These are phyloP conservation scores for Myioborus miniatus DNA, from an alignment of 2,797 vertebrate genomes.

Conservation along the genomic window DNA sequence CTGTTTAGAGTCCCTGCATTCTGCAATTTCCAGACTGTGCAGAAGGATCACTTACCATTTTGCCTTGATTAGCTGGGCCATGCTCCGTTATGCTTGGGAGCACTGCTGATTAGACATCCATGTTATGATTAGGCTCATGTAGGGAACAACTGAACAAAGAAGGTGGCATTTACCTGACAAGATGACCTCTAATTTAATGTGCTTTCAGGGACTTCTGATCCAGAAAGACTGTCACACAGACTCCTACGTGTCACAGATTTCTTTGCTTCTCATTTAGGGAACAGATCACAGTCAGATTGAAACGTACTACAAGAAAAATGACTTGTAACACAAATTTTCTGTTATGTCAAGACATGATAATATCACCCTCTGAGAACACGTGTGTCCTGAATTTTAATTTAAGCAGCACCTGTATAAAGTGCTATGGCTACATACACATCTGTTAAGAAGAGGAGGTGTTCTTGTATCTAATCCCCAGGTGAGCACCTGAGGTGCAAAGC, in stretches of 20 bases:
- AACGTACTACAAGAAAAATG: neutral
- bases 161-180: neutral
- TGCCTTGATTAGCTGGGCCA: neutral
- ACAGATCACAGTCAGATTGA: neutral
- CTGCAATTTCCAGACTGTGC: neutral
- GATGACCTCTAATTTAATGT: neutral
- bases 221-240: neutral
- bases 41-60: neutral
- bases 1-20: neutral
- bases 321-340: neutral
- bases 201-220: neutral
- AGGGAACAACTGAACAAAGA: neutral
- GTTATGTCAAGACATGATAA: neutral
- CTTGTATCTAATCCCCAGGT: neutral
- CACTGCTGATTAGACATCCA: neutral
- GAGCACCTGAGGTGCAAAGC: neutral
- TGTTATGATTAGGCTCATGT: neutral
- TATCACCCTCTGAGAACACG: accelerated
- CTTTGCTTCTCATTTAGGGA: neutral
- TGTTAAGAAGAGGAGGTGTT: neutral
- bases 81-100: neutral
- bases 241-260: neutral
- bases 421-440: neutral
- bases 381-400: neutral
- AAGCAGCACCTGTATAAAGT: neutral